Evolutionary conservation across 1,140 invertebrate genomes (phyloP), one percentile per base, ranked within the genome.

Genomic region (Lamellibrachia luymesi): DNA sequence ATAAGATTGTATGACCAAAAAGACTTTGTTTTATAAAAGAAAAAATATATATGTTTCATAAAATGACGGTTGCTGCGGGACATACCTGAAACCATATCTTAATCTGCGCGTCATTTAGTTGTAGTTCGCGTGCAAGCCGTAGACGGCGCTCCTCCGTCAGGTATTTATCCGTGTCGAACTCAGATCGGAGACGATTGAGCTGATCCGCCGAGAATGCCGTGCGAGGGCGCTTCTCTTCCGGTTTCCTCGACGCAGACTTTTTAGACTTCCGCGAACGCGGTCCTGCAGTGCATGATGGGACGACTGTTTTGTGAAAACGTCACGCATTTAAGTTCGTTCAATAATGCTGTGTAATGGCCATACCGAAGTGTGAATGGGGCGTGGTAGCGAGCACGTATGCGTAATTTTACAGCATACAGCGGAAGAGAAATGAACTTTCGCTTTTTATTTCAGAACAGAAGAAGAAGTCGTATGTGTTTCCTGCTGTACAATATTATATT

Each of bases 151-250:
- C 97, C 95, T 99, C 99, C 1, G 98, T 99, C 94, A 99, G 97
- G 97, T 99, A 99, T 94, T 96, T 96, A 97, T 99, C 99, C 95
- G 99, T 98, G 64, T 98, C 97, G 96, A 99, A 99, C 96, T 99
- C 99, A 94, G 98, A 97, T 95, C 99, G 99, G 92, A 99, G 96
- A 94, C 98, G 97, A 1, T 98, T 97, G 94, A 99, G 97, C 96
- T 99, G 99, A 90, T 99, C 98, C 13, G 98, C 98, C 94, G 98
- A 99, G 97, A 99, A 99, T 2, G 99, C 99, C 10, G 99, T 99
- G 91, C 99, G 97, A 0, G 99, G 99, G 94, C 99, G 92, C 96
- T 99, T 99, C 91, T 96, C 95, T 90, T 94, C 92, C 27, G 89
- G 64, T 80, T 90, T 51, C 49, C 50, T 27, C 25, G 64, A 80